phyloP scores from a whole-genome alignment of 2,888 invertebrate genomes.

The Bimastos eiseni region DNA sequence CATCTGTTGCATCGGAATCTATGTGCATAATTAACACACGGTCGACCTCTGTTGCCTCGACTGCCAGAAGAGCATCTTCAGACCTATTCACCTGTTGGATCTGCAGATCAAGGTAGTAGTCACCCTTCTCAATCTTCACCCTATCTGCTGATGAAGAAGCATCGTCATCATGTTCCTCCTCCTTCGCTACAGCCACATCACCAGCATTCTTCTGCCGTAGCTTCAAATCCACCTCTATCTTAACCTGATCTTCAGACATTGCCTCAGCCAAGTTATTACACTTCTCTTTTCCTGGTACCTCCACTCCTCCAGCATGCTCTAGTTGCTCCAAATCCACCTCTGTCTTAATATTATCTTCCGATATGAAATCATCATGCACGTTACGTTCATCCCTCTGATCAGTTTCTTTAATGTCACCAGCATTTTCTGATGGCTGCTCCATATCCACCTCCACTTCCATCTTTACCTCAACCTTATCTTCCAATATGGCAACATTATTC shows the following conservation, averaged over 20 bases:
- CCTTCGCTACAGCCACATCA: too few species aligned
- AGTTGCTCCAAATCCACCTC: not conserved
- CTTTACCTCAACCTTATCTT: not conserved
- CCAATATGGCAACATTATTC: not conserved
- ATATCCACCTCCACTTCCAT: not conserved
- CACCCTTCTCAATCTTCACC: not conserved
- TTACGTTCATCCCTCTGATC: too few species aligned
- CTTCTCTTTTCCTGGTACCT: not conserved
- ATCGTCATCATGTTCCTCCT: too few species aligned
- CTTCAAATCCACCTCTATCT: too few species aligned
- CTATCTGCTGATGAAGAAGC: not conserved
- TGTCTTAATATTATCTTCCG: too few species aligned
- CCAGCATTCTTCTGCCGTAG: too few species aligned
- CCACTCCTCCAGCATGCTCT: not conserved
- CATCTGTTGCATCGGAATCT: not conserved
- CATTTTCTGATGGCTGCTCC: too few species aligned
- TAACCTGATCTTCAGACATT: too few species aligned
- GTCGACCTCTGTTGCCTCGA: not conserved
- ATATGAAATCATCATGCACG: not conserved
- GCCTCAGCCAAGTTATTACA: not conserved
- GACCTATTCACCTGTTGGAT: not conserved
- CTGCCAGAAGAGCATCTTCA: not conserved
- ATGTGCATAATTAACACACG: not conserved
- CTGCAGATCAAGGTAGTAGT: not conserved
- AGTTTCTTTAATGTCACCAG: too few species aligned